A percentile compares a stretch with the other conserved stretches of the same genome.
Conservation (phyloP, 2,113 vertebrate genomes). For the Ceyx margarethae region DNA sequence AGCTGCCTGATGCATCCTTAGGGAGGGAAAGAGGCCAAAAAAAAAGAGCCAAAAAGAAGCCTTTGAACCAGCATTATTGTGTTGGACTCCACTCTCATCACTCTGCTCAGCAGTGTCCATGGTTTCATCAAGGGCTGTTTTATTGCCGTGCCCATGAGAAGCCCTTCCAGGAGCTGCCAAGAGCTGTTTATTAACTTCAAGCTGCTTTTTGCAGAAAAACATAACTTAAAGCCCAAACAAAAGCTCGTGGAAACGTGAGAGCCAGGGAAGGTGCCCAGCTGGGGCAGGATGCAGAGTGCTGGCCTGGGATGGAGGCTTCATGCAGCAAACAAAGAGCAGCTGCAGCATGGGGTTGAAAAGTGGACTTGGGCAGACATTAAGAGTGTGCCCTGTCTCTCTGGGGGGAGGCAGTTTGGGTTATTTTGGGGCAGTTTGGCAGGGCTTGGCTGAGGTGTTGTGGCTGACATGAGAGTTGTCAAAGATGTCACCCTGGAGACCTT, state of each 20-base stretch:
- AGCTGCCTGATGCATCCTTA: not conserved
- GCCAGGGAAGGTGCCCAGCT: not conserved
- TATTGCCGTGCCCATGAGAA: not conserved
- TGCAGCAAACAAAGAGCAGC: not conserved
- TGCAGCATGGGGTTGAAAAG: not conserved
- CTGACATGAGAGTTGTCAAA: fast-evolving
- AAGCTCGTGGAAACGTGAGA: not conserved
- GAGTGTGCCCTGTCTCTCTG: fast-evolving
- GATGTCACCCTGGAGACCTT: not conserved
- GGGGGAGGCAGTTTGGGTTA: not conserved
- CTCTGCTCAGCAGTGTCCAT: not conserved
- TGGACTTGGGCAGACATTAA: not conserved
- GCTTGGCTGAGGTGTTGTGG: not conserved
- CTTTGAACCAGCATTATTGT: not conserved
- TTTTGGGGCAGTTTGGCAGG: not conserved
- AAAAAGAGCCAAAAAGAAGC: too few relatives aligned
- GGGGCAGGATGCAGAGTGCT: not conserved
- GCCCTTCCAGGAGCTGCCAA: not conserved
- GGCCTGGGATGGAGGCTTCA: not conserved
- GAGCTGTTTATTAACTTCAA: not conserved
- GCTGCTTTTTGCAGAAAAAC: not conserved
- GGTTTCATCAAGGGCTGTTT: not conserved
- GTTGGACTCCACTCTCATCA: fast-evolving
- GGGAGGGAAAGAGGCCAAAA: not conserved
- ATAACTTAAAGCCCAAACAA: not conserved